Conservation (phyloP, 2,888 invertebrate species). For the Athalia rosae region DNA sequence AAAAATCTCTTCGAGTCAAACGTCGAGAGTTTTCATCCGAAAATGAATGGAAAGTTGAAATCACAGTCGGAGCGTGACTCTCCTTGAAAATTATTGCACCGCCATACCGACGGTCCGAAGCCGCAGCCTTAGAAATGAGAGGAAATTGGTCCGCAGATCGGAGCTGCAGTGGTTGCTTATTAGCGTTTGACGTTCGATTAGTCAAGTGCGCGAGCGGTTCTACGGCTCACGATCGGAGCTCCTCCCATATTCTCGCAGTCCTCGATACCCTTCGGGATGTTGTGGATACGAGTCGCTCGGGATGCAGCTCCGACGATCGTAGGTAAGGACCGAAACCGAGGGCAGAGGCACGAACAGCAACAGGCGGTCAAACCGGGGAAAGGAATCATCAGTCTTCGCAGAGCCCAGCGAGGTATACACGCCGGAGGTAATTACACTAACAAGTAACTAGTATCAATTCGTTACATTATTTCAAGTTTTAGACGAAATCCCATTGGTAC, state of each 20-base stretch:
- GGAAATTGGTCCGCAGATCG: conserved; percentile 63
- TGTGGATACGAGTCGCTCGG: conserved; percentile 10
- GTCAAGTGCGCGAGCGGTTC: conserved; percentile 64
- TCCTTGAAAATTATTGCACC: conserved; percentile 29
- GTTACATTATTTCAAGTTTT: conserved; percentile 49
- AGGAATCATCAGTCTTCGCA: conserved; percentile 67
- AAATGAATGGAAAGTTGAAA: conserved; percentile 44
- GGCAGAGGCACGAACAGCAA: conserved; percentile 54
- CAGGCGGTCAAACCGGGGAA: conserved; percentile 66
- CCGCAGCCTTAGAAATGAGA: neutral
- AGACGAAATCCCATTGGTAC: neutral
- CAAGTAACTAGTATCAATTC: conserved; percentile 58
- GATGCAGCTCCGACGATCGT: conserved; percentile 25
- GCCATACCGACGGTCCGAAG: neutral
- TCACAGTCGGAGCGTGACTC: conserved; percentile 41
- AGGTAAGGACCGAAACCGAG: conserved; percentile 52
- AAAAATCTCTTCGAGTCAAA: neutral
- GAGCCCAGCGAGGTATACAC: conserved; percentile 52
- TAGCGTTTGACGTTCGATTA: conserved; percentile 72
- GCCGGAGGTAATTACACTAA: conserved; percentile 67
- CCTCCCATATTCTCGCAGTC: conserved; percentile 58
- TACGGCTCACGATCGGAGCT: conserved; percentile 60
- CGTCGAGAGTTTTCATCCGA: neutral
- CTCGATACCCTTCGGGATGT: neutral
- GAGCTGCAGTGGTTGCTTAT: conserved; percentile 66